Evolutionary conservation across 2,113 vertebrate genomes (phyloP).

Genomic region (Lamprologus lemairii): DNA sequence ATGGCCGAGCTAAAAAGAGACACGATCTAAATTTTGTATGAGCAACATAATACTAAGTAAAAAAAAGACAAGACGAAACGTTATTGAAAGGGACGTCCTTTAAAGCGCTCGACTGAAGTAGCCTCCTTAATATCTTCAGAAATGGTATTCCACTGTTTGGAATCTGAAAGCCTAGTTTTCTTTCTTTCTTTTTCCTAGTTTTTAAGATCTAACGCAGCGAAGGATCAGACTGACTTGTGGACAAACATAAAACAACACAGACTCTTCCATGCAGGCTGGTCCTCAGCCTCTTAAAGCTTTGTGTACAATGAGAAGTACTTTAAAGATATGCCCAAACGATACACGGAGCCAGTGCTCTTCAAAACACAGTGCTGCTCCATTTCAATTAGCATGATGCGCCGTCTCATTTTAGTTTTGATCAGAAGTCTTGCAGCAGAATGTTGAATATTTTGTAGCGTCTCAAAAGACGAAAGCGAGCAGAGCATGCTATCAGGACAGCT

Average conservation of each 20-base stretch:
- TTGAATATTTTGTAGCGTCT: background rate
- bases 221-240: background rate
- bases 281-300: background rate
- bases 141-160: background rate
- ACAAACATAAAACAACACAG: background rate
- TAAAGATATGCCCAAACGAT: background rate
- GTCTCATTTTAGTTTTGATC: background rate
- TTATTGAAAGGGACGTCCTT: background rate
- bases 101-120: background rate
- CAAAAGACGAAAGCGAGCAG: background rate
- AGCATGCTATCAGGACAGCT: background rate
- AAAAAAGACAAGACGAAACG: background rate
- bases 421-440: background rate
- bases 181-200: background rate
- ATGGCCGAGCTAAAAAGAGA: background rate
- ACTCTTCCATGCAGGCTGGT: background rate
- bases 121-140: background rate
- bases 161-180: background rate
- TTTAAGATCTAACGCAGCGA: background rate
- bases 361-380: background rate
- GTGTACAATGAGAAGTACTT: constrained; percentile 3
- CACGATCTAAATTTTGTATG: background rate
- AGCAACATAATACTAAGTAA: background rate
- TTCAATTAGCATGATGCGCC: background rate
- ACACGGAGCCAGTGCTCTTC: background rate